phyloP scores from a whole-genome alignment of 37 sponge, comb jelly and placozoan genomes.

The Agelas oroides region DNA sequence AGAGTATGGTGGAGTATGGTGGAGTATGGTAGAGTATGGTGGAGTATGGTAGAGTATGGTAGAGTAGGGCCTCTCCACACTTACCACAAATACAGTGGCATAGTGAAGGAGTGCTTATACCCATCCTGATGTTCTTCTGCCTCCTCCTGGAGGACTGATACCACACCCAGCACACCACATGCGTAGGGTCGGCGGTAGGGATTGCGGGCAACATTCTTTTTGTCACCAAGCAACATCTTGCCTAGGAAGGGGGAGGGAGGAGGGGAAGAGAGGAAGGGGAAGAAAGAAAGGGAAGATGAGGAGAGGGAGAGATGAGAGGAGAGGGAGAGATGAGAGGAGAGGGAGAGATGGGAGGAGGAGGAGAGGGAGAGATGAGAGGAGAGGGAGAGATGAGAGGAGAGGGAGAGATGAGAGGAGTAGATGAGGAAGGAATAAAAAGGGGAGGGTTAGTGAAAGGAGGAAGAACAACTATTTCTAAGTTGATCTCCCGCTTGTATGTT shows the following conservation, averaged over 20 bases:
- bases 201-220: slow-evolving; percentile 53
- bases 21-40: too few species aligned
- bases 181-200: slow-evolving; percentile 73
- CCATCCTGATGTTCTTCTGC: neutral
- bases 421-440: too few species aligned
- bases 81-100: slow-evolving; percentile 58
- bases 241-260: neutral
- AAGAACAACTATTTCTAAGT: too few species aligned
- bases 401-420: neutral
- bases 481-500: too few species aligned
- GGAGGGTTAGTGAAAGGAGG: too few species aligned
- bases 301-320: neutral
- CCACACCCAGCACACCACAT: slow-evolving; percentile 45
- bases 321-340: neutral
- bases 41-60: too few species aligned
- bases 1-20: too few species aligned
- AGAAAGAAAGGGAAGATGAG: too few species aligned
- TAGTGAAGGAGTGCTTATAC: neutral
- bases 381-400: neutral
- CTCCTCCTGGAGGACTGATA: neutral
- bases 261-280: neutral
- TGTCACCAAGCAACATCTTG: slow-evolving; percentile 64
- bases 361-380: neutral
- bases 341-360: neutral
- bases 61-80: neutral